These are phyloP conservation scores for Apodemia hepburni DNA, from an alignment of 2,888 invertebrate genomes.

Conservation along the genomic window DNA sequence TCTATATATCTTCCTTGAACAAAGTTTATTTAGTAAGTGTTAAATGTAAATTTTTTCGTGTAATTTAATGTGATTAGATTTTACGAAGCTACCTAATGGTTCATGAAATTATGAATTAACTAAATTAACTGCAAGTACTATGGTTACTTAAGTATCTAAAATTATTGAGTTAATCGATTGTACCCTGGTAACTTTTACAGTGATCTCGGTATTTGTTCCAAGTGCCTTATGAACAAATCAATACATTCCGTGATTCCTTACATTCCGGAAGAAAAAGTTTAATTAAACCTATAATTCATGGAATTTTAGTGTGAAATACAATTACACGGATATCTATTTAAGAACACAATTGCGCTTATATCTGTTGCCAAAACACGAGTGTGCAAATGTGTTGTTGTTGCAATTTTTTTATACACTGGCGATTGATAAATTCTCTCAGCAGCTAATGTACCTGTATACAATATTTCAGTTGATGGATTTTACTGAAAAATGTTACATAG, in stretches of 20 bases:
- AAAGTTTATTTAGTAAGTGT: constrained; percentile 23
- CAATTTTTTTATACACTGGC: too few species aligned
- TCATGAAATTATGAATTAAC: constrained; percentile 20
- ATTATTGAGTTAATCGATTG: constrained; percentile 3
- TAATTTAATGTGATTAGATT: constrained; percentile 55
- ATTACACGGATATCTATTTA: not conserved
- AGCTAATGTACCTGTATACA: too few species aligned
- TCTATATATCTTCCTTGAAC: constrained; percentile 32
- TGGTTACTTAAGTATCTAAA: constrained; percentile 6
- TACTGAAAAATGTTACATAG: too few species aligned
- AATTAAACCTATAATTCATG: not conserved
- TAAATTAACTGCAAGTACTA: constrained; percentile 17
- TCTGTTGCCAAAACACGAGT: too few species aligned
- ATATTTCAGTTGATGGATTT: too few species aligned
- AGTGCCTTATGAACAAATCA: constrained; percentile 77
- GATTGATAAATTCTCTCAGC: too few species aligned
- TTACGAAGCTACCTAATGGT: constrained; percentile 50
- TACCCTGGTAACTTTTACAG: constrained; percentile 33
- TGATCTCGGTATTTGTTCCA: constrained; percentile 71
- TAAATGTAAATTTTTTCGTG: constrained; percentile 19
- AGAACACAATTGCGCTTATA: not conserved
- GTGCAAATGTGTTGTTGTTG: too few species aligned
- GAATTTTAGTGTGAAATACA: not conserved
- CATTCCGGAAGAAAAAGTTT: constrained; percentile 44
- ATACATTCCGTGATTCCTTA: constrained; percentile 54